Base-by-base conservation (phyloP, 2,797 vertebrate genomes). In the Allochrocebus solatus region DNA sequence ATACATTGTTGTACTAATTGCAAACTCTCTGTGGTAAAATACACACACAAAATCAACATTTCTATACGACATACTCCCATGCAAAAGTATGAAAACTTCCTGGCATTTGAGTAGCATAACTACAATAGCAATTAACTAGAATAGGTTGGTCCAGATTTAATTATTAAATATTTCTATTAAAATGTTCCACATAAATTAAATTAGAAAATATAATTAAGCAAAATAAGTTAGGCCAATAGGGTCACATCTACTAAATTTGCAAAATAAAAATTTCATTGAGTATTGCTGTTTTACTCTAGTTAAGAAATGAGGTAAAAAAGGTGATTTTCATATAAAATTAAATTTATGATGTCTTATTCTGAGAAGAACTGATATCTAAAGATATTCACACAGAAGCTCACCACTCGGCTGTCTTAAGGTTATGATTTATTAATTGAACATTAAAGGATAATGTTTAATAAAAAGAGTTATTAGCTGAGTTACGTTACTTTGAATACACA, bases 401-500 rank as follows among this genome's bases (percentile, higher is more conserved):
- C 8, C 10, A 75, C 4, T 55, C 70, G 48, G 26, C 10, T 75
- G 1, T 41, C 6, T 61, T 90, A 59, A 57, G 24, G 67, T 48
- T 84, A 50, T 76, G 57, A 61, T 61, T 76, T 84, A 88, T 75
- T 93, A 46, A 84, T 21, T 70, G 39, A 93, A 4, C 17, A 85
- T 57, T 84, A 84, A 89, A 12, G 4, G 57, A 76, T 88, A 79
- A 95, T 48, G 28, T 72, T 91, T 89, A 95, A 91, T 85, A 57
- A 72, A 93, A 95, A 76, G 14, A 94, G 88, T 50, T 53, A 91
- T 50, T 91, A 19, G 43, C 1, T 39, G 67, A 5, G 3, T 91
- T 94, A 50, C 57, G 10, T 70, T 61, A 88, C 5, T 43, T 39
- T 8, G 50, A 22, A 92, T 36, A 13, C 24, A 79, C n/a, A 41